Evolutionary conservation across 2,113 vertebrate genomes (phyloP), one percentile per base, ranked within the genome.

Genomic region (Channa maculata): DNA sequence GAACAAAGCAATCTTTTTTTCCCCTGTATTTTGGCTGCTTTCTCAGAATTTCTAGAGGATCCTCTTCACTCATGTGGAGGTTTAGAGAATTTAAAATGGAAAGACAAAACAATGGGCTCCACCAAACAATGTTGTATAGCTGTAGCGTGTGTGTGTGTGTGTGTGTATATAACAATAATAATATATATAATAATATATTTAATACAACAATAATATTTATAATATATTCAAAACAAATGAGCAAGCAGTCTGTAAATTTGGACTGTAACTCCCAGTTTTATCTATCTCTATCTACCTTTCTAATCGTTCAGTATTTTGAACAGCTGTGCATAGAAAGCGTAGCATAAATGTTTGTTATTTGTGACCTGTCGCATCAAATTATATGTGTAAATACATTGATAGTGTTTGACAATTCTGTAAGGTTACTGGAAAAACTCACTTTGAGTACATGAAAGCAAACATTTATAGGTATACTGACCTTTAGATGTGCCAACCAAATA

Each of bases 1-100:
- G 76, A 92, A 92, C 86, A 93, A 91, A 87, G 87, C 86, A 85
- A 80, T 88, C 71, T 79, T 84, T 88, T 78, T 77, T 68, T 14
- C 24, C 48, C 52, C 66, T 34, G 69, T 85, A 77, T 91, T 84
- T 79, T 79, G 65, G 80, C 77, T 50, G 74, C 72, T 76, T 85
- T 87, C 74, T 79, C 77, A 73, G 77, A 72, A 81, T 52, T 88
- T 89, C 80, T 69, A 51, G 75, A 72, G 62, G 61, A 88, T 83
- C 75, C 75, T 84, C 77, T 71, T 82, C 63, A 67, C 63, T 84
- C 59, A 53, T 3, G 6, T 11, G 5, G 39, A 80, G 77, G 51
- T 66, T 68, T 74, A 72, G 43, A 75, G 62, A 33, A 81, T 77
- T 83, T 51, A 69, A 62, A 83, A 55, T 60, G 49, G 24, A 43